These are phyloP conservation scores for Archips xylosteana DNA, from an alignment of 2,888 invertebrate genomes.

Conservation along the genomic window DNA sequence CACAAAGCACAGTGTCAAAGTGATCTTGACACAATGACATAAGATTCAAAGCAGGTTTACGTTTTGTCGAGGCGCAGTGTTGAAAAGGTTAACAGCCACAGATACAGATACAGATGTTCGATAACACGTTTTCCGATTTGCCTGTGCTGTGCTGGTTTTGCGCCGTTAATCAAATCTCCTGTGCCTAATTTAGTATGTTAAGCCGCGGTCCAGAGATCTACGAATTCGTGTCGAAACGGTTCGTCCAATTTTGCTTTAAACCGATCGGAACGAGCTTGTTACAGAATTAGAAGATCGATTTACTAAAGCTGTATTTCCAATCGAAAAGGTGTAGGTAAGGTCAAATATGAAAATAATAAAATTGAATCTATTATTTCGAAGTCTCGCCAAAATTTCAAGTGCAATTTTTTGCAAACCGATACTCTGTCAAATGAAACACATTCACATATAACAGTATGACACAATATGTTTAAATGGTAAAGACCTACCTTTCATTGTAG, in stretches of 20 bases:
- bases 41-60: too few relatives aligned
- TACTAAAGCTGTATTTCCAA: too few relatives aligned
- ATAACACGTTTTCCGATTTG: background rate
- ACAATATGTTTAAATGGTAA: background rate
- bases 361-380: background rate
- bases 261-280: background rate
- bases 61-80: too few relatives aligned
- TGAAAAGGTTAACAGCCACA: too few relatives aligned
- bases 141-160: too few relatives aligned
- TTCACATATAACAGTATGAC: background rate
- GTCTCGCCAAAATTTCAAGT: background rate
- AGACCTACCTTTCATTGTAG: background rate
- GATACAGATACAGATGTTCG: background rate
- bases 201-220: conserved; percentile 10
- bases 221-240: conserved; percentile 5
- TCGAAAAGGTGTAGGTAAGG: too few relatives aligned
- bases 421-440: background rate
- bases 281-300: background rate
- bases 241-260: conserved; percentile 2
- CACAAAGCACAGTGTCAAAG: too few relatives aligned
- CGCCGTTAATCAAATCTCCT: background rate
- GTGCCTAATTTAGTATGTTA: conserved; percentile 28
- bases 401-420: background rate
- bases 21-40: too few relatives aligned
- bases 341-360: too few relatives aligned